Percentiles rank a stretch among this genome's conserved stretches.
These are phyloP conservation scores for Scotopteryx bipunctaria DNA, from an alignment of 2,888 invertebrate genomes.

Conservation along the genomic window DNA sequence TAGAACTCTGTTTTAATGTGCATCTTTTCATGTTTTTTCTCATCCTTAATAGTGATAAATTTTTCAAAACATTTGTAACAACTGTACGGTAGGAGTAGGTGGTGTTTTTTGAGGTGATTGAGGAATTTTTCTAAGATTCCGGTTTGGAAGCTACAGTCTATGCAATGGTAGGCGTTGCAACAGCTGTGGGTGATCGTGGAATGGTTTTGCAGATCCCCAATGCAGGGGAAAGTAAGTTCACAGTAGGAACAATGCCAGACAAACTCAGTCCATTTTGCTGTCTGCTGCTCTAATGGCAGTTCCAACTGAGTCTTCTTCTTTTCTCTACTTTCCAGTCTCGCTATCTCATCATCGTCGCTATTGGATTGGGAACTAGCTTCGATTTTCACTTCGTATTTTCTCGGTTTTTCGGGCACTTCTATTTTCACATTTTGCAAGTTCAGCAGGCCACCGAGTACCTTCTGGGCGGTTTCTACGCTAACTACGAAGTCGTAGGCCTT, in stretches of 20 bases:
- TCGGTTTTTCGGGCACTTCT: background rate
- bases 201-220: background rate
- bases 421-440: background rate
- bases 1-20: slow-evolving; percentile 1
- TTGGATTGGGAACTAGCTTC: slow-evolving; percentile 8
- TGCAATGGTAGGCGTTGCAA: slow-evolving; percentile 13
- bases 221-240: background rate
- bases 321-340: slow-evolving; percentile 4
- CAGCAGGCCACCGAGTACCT: background rate
- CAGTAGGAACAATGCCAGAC: slow-evolving; percentile 8
- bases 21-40: slow-evolving; percentile 6
- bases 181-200: background rate
- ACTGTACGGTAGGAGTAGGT: slow-evolving; percentile 6
- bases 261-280: slow-evolving; percentile 1
- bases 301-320: slow-evolving; percentile 9
- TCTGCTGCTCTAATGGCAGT: slow-evolving; percentile 8
- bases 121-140: slow-evolving; percentile 15
- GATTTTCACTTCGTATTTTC: background rate
- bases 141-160: slow-evolving; percentile 4
- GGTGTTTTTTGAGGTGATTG: slow-evolving; percentile 12
- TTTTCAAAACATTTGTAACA: slow-evolving; percentile 13
- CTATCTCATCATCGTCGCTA: slow-evolving; percentile 12
- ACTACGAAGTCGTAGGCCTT: slow-evolving; percentile 11
- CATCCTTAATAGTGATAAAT: slow-evolving; percentile 11
- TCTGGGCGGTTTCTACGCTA: slow-evolving; percentile 4